Evolutionary conservation across 2,797 vertebrate genomes (phyloP), one percentile per base, ranked within the genome.

Genomic region (Rallus crepitans): DNA sequence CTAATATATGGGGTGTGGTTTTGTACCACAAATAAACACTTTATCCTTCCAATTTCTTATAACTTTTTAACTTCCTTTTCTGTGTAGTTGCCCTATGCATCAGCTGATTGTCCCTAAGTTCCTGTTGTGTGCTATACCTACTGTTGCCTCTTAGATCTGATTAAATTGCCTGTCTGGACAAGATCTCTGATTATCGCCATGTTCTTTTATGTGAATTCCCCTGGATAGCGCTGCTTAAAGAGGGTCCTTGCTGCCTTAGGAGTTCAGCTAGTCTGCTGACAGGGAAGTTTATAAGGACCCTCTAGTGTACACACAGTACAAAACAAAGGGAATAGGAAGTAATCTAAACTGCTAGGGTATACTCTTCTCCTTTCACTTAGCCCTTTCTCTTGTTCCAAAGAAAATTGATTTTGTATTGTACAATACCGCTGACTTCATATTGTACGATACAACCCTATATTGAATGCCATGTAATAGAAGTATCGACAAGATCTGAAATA

Each of bases 231-330:
- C 31, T 59, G 30, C 16, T 45, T 83, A 7, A 16, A 75, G 35
- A 40, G 19, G 33, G 23, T 83, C 37, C n/a, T 88, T 93, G 31
- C 37, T 83, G 77, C 40, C n/a, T 11, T 37, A 28, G 31, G 37
- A 65, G 20, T 65, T 82, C 8, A 56, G 15, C 23, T 82, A 1
- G 65, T 73, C 89, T 27, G 17, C 21, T 88, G 53, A 1, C 12
- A 23, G 30, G 48, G 45, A 61, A 33, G 12, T 81, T 61, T 45
- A 0, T 66, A 79, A 79, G 68, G 33, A n/a, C 50, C 20, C 69
- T 23, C 1, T 3, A 42, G 25, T 28, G 3, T 1, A 0, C 16
- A 30, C 5, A 21, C 3, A 8, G 20, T 48, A 30, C 13, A 42
- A n/a, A 73, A 68, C 27, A 45, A 45, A 18, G 37, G 25, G 27